A percentile compares a stretch with the other conserved stretches of the same genome.
Evolutionary conservation across 1,140 invertebrate species (phyloP).

Genomic region (Elymnias hypermnestra): DNA sequence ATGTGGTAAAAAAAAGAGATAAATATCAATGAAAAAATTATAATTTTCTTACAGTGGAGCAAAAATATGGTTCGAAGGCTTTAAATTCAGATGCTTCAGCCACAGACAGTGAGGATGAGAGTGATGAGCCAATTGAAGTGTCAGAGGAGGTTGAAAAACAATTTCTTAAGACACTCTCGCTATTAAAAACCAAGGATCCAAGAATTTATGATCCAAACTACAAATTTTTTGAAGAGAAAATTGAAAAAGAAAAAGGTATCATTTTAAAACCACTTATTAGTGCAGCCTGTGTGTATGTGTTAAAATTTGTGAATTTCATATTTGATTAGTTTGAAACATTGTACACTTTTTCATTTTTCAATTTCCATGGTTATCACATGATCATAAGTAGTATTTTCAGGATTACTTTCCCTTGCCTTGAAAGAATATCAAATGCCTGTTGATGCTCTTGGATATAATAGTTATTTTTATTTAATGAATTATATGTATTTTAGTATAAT

Average conservation of each 20-base stretch:
- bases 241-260: slow-evolving; percentile 49
- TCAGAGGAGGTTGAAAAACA: slow-evolving; percentile 84
- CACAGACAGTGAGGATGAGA: slow-evolving; percentile 64
- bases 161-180: slow-evolving; percentile 90
- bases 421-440: too few relatives aligned
- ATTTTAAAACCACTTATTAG: neutral
- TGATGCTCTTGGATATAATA: too few relatives aligned
- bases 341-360: too few relatives aligned
- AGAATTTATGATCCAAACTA: slow-evolving; percentile 88
- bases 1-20: too few relatives aligned
- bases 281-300: too few relatives aligned
- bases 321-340: neutral
- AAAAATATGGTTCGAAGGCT: slow-evolving; percentile 57
- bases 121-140: slow-evolving; percentile 51
- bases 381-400: too few relatives aligned
- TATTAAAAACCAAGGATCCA: slow-evolving; percentile 92
- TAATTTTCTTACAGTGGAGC: slow-evolving; percentile 47
- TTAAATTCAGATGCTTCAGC: slow-evolving; percentile 37
- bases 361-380: too few relatives aligned
- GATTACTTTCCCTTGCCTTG: too few relatives aligned
- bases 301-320: neutral
- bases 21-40: too few relatives aligned
- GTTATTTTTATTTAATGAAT: too few relatives aligned
- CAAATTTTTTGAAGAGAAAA: slow-evolving; percentile 82
- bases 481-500: too few relatives aligned